Base-by-base conservation (phyloP, 2,888 invertebrate species). In the Dyspetes luteomarginatus region DNA sequence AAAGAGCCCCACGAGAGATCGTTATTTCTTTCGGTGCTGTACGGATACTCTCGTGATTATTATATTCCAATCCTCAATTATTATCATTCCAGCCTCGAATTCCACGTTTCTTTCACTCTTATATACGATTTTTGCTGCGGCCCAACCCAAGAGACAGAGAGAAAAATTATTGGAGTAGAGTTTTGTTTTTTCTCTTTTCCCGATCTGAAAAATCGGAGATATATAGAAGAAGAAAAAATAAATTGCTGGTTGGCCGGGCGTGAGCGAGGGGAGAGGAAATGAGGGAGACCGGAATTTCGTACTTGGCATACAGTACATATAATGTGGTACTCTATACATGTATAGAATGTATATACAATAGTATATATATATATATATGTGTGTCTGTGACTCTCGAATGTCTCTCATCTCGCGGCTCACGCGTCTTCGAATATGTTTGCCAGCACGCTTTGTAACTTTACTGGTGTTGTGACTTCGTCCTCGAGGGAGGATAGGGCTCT, bases 371-470 rank as follows among this genome's bases (percentile, higher is more conserved):
- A 4, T 43, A 19, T 68, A 71, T 76, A 64, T 60, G 60, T 52
- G 4, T 43, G 26, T 62, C 58, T 62, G 74, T 73, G 69, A 84
- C 83, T 86, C 85, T 62, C 62, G 64, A 41, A 62, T 36, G 30
- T 28, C 60, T 52, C 52, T 67, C 60, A 58, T 71, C 60, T 41
- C 45, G 45, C 55, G 56, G 64, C 48, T 81, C 77, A 73, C 72
- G 84, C 85, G 85, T 87, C 87, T 88, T 86, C 85, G 85, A 86
- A 89, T 88, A 86, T 90, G 86, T 89, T 90, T 88, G 87, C 89
- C 86, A 88, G 88, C 85, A 56, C 84, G 86, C 86, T 89, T 89
- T 90, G 89, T 90, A 89, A 88, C 88, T 89, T 88, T 87, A 88
- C 89, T 86, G 88, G 89, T 89, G 89, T 90, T 89, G 88, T 90